phyloP scores from a whole-genome alignment of 2,797 vertebrate genomes.

The Babyrousa celebensis region DNA sequence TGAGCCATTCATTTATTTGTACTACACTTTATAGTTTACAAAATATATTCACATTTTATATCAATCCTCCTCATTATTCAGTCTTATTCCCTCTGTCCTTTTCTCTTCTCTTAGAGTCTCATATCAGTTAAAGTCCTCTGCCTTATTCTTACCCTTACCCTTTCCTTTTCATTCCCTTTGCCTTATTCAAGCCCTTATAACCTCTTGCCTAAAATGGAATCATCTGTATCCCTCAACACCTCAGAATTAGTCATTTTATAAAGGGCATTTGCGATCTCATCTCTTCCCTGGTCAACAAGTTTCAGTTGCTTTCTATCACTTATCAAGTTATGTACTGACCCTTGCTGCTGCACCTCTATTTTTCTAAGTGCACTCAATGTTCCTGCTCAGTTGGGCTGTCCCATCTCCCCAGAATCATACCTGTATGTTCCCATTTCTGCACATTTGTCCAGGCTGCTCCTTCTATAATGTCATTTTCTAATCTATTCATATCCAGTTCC shows the following conservation, averaged over 20 bases:
- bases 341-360: neutral
- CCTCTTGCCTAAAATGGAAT: neutral
- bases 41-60: neutral
- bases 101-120: neutral
- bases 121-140: neutral
- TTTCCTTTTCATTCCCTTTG: neutral
- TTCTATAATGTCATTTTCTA: neutral
- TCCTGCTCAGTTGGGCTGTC: neutral
- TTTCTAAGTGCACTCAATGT: neutral
- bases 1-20: neutral
- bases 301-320: neutral
- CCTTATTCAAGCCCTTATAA: neutral
- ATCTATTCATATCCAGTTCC: slow-evolving; percentile 8
- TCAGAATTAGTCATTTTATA: neutral
- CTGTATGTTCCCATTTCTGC: neutral
- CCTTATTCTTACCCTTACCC: neutral
- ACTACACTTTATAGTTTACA: neutral
- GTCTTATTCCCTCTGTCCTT: neutral
- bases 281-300: neutral
- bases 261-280: neutral
- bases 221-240: neutral
- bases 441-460: neutral
- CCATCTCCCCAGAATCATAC: neutral
- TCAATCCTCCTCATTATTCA: neutral
- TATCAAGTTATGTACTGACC: neutral